Percentiles rank a stretch among this genome's conserved stretches.
phyloP scores from a whole-genome alignment of 2,888 invertebrate genomes.

The Chrysolina haemoptera region DNA sequence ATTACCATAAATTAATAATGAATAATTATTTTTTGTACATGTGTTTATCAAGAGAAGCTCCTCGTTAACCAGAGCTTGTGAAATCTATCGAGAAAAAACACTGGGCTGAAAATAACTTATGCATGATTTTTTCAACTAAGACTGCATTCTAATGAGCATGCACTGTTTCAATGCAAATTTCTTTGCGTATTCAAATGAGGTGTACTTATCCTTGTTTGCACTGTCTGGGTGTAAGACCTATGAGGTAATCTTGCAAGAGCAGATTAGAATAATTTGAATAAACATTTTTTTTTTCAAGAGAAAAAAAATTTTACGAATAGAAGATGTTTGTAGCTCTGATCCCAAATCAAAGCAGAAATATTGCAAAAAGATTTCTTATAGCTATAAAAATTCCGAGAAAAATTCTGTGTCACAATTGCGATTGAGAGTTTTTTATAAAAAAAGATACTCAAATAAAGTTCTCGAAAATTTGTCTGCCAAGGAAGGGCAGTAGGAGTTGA shows the following conservation, averaged over 20 bases:
- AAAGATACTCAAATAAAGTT: no score
- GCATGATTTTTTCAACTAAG: slow-evolving; percentile 1
- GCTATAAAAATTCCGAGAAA: no score
- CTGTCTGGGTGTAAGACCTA: neutral
- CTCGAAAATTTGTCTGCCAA: no score
- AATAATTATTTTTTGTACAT: slow-evolving; percentile 14
- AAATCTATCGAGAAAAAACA: slow-evolving; percentile 8
- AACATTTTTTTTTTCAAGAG: no score
- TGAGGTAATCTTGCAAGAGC: neutral
- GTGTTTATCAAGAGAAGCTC: slow-evolving; percentile 2
- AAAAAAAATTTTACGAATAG: no score
- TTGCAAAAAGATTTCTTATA: no score
- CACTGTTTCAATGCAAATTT: neutral
- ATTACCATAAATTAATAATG: slow-evolving; percentile 24
- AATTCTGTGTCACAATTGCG: no score
- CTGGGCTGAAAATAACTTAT: neutral
- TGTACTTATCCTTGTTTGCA: neutral
- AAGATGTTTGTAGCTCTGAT: no score
- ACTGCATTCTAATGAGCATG: neutral
- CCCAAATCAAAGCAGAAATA: no score
- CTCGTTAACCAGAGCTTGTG: slow-evolving; percentile 4
- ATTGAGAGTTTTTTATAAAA: no score
- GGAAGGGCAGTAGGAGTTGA: no score
- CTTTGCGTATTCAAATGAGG: neutral
- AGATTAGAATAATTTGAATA: neutral